phyloP scores from a whole-genome alignment of 1,140 invertebrate genomes.

The Diploscapter pachys region DNA sequence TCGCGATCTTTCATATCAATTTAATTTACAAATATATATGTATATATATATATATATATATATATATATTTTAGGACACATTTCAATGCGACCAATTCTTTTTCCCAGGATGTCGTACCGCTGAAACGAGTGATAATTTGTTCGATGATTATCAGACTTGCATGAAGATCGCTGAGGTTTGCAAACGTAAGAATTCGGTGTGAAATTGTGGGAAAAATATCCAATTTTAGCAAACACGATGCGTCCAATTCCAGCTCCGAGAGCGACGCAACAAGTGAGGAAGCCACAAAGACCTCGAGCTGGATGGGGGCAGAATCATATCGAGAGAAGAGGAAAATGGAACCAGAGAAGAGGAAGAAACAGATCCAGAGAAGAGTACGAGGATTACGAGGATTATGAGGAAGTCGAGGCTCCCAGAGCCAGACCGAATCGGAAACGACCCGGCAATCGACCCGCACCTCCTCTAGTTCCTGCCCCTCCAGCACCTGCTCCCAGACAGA shows the following conservation, averaged over 20 bases:
- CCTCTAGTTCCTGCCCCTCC: conserved; percentile 32
- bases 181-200: conserved; percentile 38
- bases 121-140: conserved; percentile 53
- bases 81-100: conserved; percentile 44
- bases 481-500: conserved; percentile 23
- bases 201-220: neutral
- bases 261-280: too few relatives aligned
- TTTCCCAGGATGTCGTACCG: conserved; percentile 55
- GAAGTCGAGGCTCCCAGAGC: too few relatives aligned
- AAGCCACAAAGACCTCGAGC: too few relatives aligned
- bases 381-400: too few relatives aligned
- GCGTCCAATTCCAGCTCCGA: conserved; percentile 28
- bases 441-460: conserved; percentile 11
- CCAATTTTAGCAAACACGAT: neutral
- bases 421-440: too few relatives aligned
- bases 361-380: too few relatives aligned
- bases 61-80: conserved; percentile 25
- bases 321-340: too few relatives aligned
- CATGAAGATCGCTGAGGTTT: conserved; percentile 39
- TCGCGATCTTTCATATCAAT: conserved; percentile 34
- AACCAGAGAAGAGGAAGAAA: too few relatives aligned
- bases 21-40: conserved; percentile 5
- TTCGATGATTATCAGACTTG: conserved; percentile 46
- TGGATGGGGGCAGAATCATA: too few relatives aligned
- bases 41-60: neutral